Conservation (phyloP, 2,797 vertebrate species). For the Cryptoprocta ferox region DNA sequence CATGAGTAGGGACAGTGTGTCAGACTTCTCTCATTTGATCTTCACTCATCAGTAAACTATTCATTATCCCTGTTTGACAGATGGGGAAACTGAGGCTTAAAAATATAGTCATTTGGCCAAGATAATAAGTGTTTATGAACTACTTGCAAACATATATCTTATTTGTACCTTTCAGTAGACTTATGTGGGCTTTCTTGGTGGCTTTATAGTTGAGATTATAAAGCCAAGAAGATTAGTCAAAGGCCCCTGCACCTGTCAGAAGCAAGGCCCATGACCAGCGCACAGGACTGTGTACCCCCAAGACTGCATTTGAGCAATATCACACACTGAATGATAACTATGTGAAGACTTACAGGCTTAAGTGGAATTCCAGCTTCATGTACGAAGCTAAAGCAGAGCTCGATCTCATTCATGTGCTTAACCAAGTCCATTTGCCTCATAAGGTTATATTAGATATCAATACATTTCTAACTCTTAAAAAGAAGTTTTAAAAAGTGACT, state of each 20-base stretch:
- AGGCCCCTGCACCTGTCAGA: not conserved
- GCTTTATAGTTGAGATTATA: not conserved
- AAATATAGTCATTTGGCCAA: not conserved
- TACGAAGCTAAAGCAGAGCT: not conserved
- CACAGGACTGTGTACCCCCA: not conserved
- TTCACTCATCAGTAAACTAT: not conserved
- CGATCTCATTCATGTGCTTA: not conserved
- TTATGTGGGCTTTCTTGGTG: not conserved
- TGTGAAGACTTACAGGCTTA: not conserved
- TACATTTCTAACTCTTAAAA: not conserved
- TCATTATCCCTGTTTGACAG: not conserved
- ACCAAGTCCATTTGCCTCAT: not conserved
- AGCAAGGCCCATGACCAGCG: not conserved
- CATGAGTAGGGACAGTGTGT: rapidly evolving
- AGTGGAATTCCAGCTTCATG: not conserved
- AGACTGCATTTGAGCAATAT: not conserved
- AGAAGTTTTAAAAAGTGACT: not conserved
- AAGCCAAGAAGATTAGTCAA: not conserved
- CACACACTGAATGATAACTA: not conserved
- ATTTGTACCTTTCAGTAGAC: not conserved
- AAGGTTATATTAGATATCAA: not conserved
- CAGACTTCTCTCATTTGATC: not conserved
- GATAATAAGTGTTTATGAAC: not conserved
- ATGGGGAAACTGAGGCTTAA: not conserved
- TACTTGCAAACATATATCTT: not conserved